Conservation (phyloP, 2,113 vertebrate genomes). For the Geothlypis trichas region DNA sequence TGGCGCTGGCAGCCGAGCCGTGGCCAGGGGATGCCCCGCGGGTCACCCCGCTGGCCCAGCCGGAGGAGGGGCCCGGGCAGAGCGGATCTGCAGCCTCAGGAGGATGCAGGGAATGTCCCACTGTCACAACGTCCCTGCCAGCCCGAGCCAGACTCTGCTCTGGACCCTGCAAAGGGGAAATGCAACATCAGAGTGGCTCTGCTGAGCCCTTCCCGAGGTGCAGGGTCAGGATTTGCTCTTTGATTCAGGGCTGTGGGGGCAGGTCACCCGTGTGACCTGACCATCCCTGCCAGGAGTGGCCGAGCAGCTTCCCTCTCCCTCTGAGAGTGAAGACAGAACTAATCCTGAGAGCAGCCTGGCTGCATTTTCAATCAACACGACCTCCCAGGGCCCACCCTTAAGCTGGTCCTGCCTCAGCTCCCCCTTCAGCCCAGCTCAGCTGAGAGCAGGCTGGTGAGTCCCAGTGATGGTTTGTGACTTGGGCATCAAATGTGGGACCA, state of each 20-base stretch:
- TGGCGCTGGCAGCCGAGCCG: background rate
- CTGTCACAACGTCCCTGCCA: background rate
- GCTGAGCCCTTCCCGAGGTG: background rate
- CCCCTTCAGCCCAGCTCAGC: background rate
- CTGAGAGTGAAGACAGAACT: background rate
- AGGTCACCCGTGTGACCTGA: background rate
- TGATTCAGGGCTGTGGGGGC: background rate
- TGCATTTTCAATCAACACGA: background rate
- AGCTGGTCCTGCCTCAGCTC: background rate
- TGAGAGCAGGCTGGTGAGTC: background rate
- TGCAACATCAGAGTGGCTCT: rapidly evolving
- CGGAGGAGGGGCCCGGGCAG: background rate
- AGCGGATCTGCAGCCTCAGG: background rate
- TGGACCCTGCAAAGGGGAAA: background rate
- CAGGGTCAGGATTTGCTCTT: background rate
- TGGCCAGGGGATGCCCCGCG: rapidly evolving
- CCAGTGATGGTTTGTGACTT: background rate
- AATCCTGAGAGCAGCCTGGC: background rate
- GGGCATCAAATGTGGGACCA: background rate
- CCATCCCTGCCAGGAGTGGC: rapidly evolving
- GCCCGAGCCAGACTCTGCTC: background rate
- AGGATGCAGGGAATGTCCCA: background rate
- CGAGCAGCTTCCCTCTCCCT: background rate
- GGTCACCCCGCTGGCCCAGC: background rate
- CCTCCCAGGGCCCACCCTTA: background rate